Evolutionary conservation across 2,113 vertebrate genomes (phyloP).

Genomic region (Vanacampus margaritifer): DNA sequence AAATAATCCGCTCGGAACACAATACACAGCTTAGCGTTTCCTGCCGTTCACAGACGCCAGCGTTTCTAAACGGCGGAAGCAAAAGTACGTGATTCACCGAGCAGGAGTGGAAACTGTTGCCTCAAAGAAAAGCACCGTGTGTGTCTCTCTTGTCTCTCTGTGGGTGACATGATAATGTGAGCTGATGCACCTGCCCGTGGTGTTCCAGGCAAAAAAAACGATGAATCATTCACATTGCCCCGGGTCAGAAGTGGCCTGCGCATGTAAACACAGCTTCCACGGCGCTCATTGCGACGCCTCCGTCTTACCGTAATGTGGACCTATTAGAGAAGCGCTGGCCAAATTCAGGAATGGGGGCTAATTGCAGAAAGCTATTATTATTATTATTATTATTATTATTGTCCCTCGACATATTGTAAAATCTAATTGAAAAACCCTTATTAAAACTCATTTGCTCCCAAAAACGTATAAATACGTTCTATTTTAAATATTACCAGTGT

Average conservation of each 20-base stretch:
- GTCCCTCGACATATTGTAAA: neutral
- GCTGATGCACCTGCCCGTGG: slow-evolving; percentile 28
- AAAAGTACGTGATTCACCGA: neutral
- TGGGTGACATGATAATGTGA: slow-evolving; percentile 33
- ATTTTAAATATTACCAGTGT: too few relatives aligned
- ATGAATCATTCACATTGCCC: slow-evolving; percentile 33
- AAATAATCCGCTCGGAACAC: slow-evolving; percentile 1
- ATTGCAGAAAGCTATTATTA: neutral
- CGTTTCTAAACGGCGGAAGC: neutral
- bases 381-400: too few relatives aligned
- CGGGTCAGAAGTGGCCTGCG: slow-evolving; percentile 28
- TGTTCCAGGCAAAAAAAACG: slow-evolving; percentile 21
- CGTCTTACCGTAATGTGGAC: slow-evolving; percentile 12
- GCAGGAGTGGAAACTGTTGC: neutral
- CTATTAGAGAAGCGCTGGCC: neutral
- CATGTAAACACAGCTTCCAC: slow-evolving; percentile 26
- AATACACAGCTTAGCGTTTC: neutral
- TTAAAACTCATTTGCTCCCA: neutral
- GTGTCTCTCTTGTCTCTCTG: slow-evolving; percentile 4
- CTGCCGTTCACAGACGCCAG: neutral
- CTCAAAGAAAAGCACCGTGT: slow-evolving; percentile 15
- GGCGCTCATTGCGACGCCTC: slow-evolving; percentile 1
- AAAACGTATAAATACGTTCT: too few relatives aligned
- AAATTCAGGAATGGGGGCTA: neutral
- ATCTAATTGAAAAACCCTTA: neutral